A percentile compares a stretch with the other conserved stretches of the same genome.
Evolutionary conservation across 1,140 invertebrate genomes (phyloP).

Genomic region (Druon quercuslanigerum): DNA sequence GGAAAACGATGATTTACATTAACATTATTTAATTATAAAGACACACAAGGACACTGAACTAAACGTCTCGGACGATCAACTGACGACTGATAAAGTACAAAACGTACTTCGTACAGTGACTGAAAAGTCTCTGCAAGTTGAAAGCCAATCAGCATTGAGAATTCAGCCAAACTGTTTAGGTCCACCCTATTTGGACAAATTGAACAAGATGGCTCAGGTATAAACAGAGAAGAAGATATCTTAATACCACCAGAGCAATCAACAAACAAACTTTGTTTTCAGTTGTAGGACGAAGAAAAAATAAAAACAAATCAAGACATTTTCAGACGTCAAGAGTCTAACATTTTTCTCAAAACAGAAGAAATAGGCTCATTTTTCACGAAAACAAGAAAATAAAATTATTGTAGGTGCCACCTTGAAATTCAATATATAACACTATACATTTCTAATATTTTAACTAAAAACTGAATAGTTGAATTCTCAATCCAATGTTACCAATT

Average conservation of each 20-base stretch:
- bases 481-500: no score
- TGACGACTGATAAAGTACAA: constrained; percentile 17
- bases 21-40: constrained; percentile 21
- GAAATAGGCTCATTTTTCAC: no score
- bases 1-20: background rate
- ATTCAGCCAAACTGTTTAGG: background rate
- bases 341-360: no score
- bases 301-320: no score
- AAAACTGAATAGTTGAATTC: background rate
- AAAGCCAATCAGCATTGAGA: background rate
- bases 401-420: no score
- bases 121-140: background rate
- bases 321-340: no score
- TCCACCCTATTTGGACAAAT: constrained; percentile 3
- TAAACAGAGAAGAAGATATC: no score
- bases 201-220: background rate
- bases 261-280: no score
- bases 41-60: constrained; percentile 22
- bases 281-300: no score
- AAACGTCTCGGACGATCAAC: constrained; percentile 14
- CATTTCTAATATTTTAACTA: background rate
- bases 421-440: no score
- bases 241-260: no score
- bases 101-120: background rate
- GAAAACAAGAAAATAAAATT: no score